Evolutionary conservation across 2,888 invertebrate species (phyloP), one percentile per base, ranked within the genome.

Genomic region (Allolobophora icterica): DNA sequence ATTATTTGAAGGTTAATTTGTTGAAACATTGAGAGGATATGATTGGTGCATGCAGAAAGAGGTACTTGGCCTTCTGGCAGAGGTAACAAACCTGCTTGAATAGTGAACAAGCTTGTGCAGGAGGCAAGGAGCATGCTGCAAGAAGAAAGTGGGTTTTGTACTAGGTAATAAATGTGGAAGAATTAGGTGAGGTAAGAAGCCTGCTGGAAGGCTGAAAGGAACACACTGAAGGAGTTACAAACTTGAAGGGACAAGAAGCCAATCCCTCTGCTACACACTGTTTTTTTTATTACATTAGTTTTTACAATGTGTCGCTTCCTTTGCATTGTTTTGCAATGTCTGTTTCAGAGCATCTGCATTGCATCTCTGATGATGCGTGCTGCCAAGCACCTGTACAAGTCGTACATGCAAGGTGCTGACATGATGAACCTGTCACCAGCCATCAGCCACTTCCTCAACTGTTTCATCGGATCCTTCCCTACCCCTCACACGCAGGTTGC

Each of bases 371-470:
- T 99, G 91, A 96, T 97, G 92, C 96, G 99, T 87, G 97, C 98
- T 84, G 97, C 98, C 58, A 99, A 99, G 96, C 99, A 99, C 95
- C 96, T 99, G 92, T 99, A 99, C 96, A 98, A 98, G 84, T 96
- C 96, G 0, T 98, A 98, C 95, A 97, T 99, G 96, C 99, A 99
- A 96, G 97, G 97, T 91, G 97, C 97, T 91, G 99, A 99, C 95
- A 96, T 98, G 94, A 98, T 98, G 97, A 97, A 97, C 95, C 96
- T 98, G 92, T 97, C 99, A 0, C 97, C 97, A 1, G 98, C 98
- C 1, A 97, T 98, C 91, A 97, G 98, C 92, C 99, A 99, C 95
- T 99, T 99, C 96, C 96, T 99, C 92, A 99, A 99, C 96, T 99
- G 99, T 94, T 97, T 98, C 94, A 95, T 99, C 91, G 98, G 98